Evolutionary conservation across 1,140 invertebrate genomes (phyloP), one percentile per base, ranked within the genome.

Genomic region (Drosophila varians): DNA sequence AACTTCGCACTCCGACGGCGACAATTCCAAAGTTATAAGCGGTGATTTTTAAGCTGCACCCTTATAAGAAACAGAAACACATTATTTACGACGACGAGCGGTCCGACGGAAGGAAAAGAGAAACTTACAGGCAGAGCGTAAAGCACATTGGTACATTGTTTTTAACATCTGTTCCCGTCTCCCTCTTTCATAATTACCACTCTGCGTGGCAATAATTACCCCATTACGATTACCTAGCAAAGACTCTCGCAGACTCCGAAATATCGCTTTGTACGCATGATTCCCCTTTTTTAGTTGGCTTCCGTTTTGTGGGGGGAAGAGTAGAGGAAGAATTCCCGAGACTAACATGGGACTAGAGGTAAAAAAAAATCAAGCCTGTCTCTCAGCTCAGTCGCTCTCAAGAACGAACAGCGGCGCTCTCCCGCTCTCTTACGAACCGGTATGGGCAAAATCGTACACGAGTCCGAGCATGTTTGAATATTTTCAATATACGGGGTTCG

Each of bases 171-270:
- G 28, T 61, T 62, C 28, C 64, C 45, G 64, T 86, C 80, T 80
- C 76, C 58, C 48, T 86, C 58, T 45, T 45, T 57, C 80, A 61
- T 84, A 86, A 84, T 84, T 84, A 84, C 79, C 80, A 84, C 79
- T 84, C 78, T 64, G 79, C 76, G 76, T 76, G 61, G 57, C 62
- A 84, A 84, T 84, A 84, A 84, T 84, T 84, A 84, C 79, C 79
- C 57, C 69, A 74, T 73, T 74, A 74, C 69, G 57, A 48, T 62
- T 48, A 52, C 40, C 21, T 47, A 21, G 21, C 38, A 19, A 19
- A 38, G 45, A 31, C 61, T 62, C 61, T 62, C 51, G 31, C n/a
- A 31, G 54, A 58, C 42, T 64, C 53, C 36, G n/a, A 28, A 46
- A 21, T 57, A 34, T 34, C 42, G 46, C 46, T 40, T 36, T 56